These are phyloP conservation scores for Drosophila quasianomalipes DNA, from an alignment of 2,888 invertebrate species.

Conservation along the genomic window DNA sequence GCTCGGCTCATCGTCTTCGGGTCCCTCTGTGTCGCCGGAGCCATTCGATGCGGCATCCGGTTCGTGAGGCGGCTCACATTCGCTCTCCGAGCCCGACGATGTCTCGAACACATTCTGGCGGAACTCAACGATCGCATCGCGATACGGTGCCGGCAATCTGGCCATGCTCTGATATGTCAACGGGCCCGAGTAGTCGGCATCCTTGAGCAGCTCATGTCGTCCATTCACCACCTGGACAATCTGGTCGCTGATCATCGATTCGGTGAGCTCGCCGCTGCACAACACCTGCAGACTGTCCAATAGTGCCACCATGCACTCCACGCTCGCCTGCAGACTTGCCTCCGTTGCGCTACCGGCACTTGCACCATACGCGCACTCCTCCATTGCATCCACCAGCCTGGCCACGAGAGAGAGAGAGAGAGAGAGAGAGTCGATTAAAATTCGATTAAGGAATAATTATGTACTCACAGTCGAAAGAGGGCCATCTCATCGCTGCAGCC, in stretches of 20 bases:
- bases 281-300: slow-evolving; percentile 93
- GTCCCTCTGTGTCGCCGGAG: slow-evolving; percentile 90
- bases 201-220: slow-evolving; percentile 89
- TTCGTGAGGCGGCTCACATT: slow-evolving; percentile 90
- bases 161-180: slow-evolving; percentile 94
- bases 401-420: too few relatives aligned
- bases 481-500: slow-evolving; percentile 92
- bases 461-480: slow-evolving; percentile 89
- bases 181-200: slow-evolving; percentile 93
- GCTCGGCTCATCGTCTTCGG: slow-evolving; percentile 87
- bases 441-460: neutral
- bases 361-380: slow-evolving; percentile 92
- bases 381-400: slow-evolving; percentile 96
- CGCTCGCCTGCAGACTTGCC: slow-evolving; percentile 91
- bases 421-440: neutral
- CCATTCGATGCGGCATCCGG: slow-evolving; percentile 91
- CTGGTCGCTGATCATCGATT: slow-evolving; percentile 86
- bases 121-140: slow-evolving; percentile 90
- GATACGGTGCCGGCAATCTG: slow-evolving; percentile 92
- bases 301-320: slow-evolving; percentile 93
- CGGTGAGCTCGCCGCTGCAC: slow-evolving; percentile 91
- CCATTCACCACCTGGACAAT: slow-evolving; percentile 88
- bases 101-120: slow-evolving; percentile 89
- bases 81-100: slow-evolving; percentile 87
- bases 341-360: slow-evolving; percentile 90